phyloP scores from a whole-genome alignment of 2,113 vertebrate species.

The Chamaea fasciata region DNA sequence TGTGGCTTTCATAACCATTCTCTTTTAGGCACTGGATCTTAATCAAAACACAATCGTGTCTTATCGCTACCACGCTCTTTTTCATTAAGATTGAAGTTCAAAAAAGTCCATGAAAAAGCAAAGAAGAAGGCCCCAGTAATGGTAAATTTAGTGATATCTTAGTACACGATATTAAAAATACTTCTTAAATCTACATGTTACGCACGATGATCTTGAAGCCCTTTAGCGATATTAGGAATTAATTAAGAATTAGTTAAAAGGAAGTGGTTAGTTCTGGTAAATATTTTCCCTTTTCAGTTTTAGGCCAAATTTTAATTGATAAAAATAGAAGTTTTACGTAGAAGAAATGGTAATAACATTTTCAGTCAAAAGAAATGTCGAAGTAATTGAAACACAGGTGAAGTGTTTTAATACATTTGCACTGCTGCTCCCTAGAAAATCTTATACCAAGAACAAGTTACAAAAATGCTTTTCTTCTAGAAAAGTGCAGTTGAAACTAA shows the following conservation, averaged over 20 bases:
- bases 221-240: neutral
- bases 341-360: neutral
- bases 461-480: neutral
- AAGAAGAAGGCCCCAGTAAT: neutral
- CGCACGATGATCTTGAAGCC: neutral
- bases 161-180: neutral
- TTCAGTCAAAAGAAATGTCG: neutral
- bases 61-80: neutral
- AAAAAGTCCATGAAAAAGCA: neutral
- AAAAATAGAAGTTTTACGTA: neutral
- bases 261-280: neutral
- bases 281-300: neutral
- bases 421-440: neutral
- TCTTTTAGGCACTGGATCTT: neutral
- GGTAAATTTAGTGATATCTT: neutral
- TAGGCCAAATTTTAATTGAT: neutral
- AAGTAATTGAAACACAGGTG: neutral
- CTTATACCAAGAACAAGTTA: neutral
- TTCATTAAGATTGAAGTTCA: neutral
- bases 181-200: neutral
- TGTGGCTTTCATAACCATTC: neutral
- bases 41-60: neutral
- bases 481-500: neutral
- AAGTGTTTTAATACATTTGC: neutral
- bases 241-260: neutral